Base-by-base conservation (phyloP, 2,113 vertebrate genomes). In the Seriola aureovittata region DNA sequence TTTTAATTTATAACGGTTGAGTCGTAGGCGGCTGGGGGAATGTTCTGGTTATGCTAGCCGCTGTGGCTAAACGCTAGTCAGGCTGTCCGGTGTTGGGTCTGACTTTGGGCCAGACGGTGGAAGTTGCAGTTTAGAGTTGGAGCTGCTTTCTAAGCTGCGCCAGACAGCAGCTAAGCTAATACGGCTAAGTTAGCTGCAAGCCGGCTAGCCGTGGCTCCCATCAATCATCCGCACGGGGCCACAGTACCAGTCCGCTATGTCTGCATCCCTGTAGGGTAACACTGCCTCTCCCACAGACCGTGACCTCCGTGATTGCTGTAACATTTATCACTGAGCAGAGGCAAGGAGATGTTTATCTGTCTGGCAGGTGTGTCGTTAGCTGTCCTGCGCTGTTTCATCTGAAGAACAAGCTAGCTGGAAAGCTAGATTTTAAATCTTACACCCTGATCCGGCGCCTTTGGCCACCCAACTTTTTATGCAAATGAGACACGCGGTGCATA, bases 101-200 rank as follows among this genome's bases (percentile, higher is more conserved):
- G 54, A 87, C 86, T 91, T 86, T 40, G 80, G 79, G 78, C 69
- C 80, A 70, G 71, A 52, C 71, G 23, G 46, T 50, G 67, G 82
- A 90, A 90, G 91, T 93, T 90, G 85, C 60, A 46, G 67, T 19
- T 32, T 0, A 17, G 81, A 93, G 89, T 93, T 93, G 88, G 75
- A 71, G 75, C 80, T 3, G 84, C 58, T 89, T 88, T 90, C 71
- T 71, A 34, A 86, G 85, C 91, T 91, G 85, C 85, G 85, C 83
- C 86, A 91, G 86, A 87, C 91, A 65, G 71, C 77, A n/a, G 91
- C 88, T 90, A 92, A 87, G 91, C 89, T 91, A 85, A 65, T 13
- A 8, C 1, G 42, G 87, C 91, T 91, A 88, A 75, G 17, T 54
- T 80, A 88, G 88, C 87, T 59, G 73, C 34, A 4, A 42, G 60